Evolutionary conservation across 2,797 vertebrate species (phyloP).

Genomic region (Clangula hyemalis): DNA sequence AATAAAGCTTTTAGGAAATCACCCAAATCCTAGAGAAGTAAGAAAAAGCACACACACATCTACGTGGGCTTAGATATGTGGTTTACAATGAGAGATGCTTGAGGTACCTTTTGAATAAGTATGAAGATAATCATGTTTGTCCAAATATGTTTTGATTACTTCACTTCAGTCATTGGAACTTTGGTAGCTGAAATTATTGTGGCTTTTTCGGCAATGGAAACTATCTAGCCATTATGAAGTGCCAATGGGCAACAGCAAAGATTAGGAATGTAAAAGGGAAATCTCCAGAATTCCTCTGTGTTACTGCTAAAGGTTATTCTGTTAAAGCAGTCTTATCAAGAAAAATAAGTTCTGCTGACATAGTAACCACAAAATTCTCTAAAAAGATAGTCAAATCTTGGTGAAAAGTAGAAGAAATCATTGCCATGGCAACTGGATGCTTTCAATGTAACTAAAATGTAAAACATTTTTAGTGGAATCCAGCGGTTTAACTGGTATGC

Average conservation of each 20-base stretch:
- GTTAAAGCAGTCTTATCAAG: constrained; percentile 1
- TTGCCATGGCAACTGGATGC: background rate
- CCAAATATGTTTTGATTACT: background rate
- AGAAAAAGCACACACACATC: background rate
- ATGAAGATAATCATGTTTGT: background rate
- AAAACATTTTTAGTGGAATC: background rate
- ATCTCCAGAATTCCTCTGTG: background rate
- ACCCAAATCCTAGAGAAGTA: background rate
- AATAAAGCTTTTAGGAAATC: constrained; percentile 11
- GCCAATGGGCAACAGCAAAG: background rate
- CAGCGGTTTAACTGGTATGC: background rate
- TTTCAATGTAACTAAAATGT: background rate
- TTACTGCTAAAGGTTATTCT: background rate
- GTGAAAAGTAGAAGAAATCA: background rate
- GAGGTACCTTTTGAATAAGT: background rate
- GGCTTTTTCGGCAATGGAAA: background rate
- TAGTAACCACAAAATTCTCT: background rate
- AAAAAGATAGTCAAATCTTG: background rate
- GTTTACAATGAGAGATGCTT: background rate
- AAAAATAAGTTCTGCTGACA: constrained; percentile 24
- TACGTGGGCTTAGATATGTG: background rate
- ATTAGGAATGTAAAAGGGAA: background rate
- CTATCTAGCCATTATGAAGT: background rate
- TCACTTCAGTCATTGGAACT: background rate
- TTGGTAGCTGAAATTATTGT: background rate